A percentile compares a stretch with the other conserved stretches of the same genome.
Conservation (phyloP, 2,888 invertebrate species). For the Andrena minutula region DNA sequence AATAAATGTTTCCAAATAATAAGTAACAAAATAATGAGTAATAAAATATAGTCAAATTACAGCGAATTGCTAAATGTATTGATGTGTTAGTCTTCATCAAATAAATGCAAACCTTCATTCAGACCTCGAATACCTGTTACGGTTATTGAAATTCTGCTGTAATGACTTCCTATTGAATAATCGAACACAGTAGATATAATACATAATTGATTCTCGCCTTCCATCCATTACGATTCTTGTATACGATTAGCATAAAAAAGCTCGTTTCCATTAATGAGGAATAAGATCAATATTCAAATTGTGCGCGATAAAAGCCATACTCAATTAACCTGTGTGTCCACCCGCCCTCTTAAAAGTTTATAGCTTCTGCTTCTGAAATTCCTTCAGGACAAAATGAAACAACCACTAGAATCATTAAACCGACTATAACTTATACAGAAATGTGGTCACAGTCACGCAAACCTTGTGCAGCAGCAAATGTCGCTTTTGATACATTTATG, state of each 20-base stretch:
- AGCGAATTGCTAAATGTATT: not conserved
- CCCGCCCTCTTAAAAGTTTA: not conserved
- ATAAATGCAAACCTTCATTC: not conserved
- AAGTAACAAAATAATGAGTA: no score
- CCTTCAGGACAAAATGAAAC: not conserved
- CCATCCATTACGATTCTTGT: not conserved
- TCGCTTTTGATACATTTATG: not conserved
- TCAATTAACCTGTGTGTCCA: not conserved
- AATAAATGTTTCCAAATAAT: no score
- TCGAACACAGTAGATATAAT: not conserved
- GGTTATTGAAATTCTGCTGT: not conserved
- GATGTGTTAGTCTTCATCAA: not conserved
- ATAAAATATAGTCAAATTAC: not conserved
- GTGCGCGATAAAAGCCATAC: not conserved
- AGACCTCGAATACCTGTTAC: not conserved
- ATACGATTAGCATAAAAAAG: not conserved
- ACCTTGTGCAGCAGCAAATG: not conserved
- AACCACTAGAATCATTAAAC: not conserved
- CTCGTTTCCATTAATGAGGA: slow-evolving; percentile 13
- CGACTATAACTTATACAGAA: not conserved
- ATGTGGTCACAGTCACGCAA: not conserved
- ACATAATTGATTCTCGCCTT: not conserved
- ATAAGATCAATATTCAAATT: slow-evolving; percentile 3
- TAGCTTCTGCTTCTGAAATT: not conserved
- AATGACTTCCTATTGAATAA: not conserved